A percentile compares a stretch with the other conserved stretches of the same genome.
Evolutionary conservation across 2,797 vertebrate species (phyloP).

Genomic region (Pseudopleuronectes americanus): DNA sequence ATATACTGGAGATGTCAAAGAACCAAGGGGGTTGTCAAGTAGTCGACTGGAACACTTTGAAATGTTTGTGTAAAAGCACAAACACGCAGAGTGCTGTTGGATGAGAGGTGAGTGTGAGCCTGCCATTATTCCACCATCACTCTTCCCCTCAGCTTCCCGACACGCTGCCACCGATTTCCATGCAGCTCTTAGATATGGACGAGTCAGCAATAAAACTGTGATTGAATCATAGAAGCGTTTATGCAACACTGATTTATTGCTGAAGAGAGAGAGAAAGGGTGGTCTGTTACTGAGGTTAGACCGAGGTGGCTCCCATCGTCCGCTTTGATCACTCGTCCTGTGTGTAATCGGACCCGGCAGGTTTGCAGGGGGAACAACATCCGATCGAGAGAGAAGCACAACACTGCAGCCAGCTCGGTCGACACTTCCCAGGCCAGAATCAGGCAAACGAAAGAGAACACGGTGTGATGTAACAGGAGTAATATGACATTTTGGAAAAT

Average conservation of each 20-base stretch:
- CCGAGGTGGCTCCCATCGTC: slow-evolving; percentile 31
- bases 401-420: slow-evolving; percentile 1
- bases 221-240: slow-evolving; percentile 2
- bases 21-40: neutral
- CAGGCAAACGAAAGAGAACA: slow-evolving; percentile 11
- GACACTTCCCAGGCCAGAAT: neutral
- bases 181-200: slow-evolving; percentile 7
- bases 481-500: neutral
- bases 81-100: neutral
- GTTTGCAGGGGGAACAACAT: slow-evolving; percentile 50
- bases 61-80: neutral
- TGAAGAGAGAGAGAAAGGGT: slow-evolving; percentile 8
- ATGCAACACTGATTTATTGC: neutral
- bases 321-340: slow-evolving; percentile 69
- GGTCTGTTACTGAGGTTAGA: slow-evolving; percentile 49
- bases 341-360: slow-evolving; percentile 63
- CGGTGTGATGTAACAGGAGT: neutral
- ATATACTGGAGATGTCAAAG: neutral
- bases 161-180: slow-evolving; percentile 32
- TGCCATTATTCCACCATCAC: slow-evolving; percentile 15
- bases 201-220: slow-evolving; percentile 15
- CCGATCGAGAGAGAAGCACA: slow-evolving; percentile 40
- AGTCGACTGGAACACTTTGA: neutral
- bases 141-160: slow-evolving; percentile 13
- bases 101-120: neutral